phyloP scores from a whole-genome alignment of 2,113 vertebrate genomes.

The Motacilla tschutschensis region DNA sequence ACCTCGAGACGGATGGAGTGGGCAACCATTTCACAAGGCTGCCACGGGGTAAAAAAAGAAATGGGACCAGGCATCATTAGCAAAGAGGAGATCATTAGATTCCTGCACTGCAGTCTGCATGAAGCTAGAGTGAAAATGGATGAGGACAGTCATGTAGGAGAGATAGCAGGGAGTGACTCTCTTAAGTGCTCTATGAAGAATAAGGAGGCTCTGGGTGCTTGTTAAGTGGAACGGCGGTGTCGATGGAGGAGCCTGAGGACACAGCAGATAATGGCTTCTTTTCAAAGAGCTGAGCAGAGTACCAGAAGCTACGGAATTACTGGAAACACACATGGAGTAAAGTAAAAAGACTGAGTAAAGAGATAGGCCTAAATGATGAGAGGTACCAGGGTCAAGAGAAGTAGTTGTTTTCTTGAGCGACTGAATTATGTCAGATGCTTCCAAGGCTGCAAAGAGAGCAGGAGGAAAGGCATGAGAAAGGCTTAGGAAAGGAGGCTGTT shows the following conservation, averaged over 20 bases:
- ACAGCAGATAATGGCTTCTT: slow-evolving; percentile 56
- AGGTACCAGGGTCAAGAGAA: slow-evolving; percentile 40
- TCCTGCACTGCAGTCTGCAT: background rate
- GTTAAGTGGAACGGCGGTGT: slow-evolving; percentile 27
- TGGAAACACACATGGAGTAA: slow-evolving; percentile 26
- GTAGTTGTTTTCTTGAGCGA: slow-evolving; percentile 42
- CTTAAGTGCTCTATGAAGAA: slow-evolving; percentile 47
- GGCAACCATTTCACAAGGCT: slow-evolving; percentile 42
- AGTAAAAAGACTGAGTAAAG: slow-evolving; percentile 33
- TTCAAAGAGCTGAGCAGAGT: slow-evolving; percentile 51
- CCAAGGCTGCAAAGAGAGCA: slow-evolving; percentile 22
- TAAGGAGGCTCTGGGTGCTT: slow-evolving; percentile 58
- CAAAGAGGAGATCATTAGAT: slow-evolving; percentile 50
- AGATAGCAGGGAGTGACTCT: slow-evolving; percentile 25
- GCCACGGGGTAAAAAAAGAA: background rate
- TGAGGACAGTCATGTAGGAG: slow-evolving; percentile 23
- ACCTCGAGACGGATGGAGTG: background rate
- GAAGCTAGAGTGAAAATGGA: slow-evolving; percentile 8
- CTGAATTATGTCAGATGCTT: slow-evolving; percentile 47
- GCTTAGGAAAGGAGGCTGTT: background rate
- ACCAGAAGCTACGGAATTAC: slow-evolving; percentile 47
- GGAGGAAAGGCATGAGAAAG: slow-evolving; percentile 28
- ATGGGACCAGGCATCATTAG: slow-evolving; percentile 32
- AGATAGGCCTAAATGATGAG: slow-evolving; percentile 35
- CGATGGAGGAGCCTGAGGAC: slow-evolving; percentile 43